Evolutionary conservation across 2,113 vertebrate species (phyloP).

Genomic region (Psephotus haematonotus): DNA sequence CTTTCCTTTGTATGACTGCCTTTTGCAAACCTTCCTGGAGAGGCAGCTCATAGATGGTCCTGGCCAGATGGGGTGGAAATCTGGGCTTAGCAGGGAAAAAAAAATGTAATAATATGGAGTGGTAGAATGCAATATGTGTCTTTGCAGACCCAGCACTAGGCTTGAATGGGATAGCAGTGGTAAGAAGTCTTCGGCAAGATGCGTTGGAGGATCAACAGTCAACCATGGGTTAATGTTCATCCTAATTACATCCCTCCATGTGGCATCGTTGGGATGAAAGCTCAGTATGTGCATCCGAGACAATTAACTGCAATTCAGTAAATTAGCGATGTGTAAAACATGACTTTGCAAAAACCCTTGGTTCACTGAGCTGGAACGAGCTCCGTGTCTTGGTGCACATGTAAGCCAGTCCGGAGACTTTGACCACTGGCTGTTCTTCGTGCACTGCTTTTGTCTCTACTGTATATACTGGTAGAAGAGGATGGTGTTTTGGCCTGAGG

Average conservation of each 20-base stretch:
- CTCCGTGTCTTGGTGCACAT: rapidly evolving
- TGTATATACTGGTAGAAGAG: neutral
- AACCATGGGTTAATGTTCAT: slow-evolving; percentile 8
- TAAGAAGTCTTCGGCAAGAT: neutral
- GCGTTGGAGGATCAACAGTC: neutral
- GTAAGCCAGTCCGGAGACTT: neutral
- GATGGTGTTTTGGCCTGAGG: neutral
- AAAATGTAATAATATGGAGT: neutral
- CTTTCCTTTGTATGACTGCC: neutral
- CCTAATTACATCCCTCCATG: neutral
- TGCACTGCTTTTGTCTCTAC: neutral
- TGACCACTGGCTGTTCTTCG: neutral
- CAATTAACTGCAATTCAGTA: slow-evolving; percentile 6
- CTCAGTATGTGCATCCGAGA: neutral
- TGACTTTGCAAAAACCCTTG: slow-evolving; percentile 35
- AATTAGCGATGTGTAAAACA: slow-evolving; percentile 44
- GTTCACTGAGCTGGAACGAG: neutral
- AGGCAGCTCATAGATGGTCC: neutral
- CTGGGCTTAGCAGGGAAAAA: neutral
- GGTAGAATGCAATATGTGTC: neutral
- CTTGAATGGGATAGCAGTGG: neutral
- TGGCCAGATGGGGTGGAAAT: neutral
- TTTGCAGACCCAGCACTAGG: neutral
- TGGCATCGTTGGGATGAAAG: neutral
- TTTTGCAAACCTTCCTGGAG: neutral